Evolutionary conservation across 1,140 invertebrate species (phyloP).

Genomic region (Eumeta japonica): DNA sequence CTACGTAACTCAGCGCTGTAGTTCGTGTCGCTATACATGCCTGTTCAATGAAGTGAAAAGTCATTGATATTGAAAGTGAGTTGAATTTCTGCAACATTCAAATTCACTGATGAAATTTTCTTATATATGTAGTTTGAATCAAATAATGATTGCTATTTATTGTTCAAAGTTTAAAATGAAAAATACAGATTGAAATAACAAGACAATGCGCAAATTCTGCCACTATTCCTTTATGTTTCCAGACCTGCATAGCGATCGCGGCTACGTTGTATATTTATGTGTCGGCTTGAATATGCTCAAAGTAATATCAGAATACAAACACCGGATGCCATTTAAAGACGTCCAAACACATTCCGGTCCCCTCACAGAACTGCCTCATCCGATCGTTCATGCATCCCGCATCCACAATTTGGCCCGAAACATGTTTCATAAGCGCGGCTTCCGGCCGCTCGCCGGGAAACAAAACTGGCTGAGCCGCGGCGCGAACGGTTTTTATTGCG

Average conservation of each 20-base stretch:
- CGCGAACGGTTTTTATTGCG: constrained; percentile 11
- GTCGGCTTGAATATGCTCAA: too few relatives aligned
- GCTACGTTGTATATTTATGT: too few relatives aligned
- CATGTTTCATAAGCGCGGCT: constrained; percentile 19
- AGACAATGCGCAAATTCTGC: too few relatives aligned
- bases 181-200: constrained; percentile 4
- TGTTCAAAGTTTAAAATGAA: not conserved
- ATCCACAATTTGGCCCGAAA: constrained; percentile 18
- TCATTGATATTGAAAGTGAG: not conserved
- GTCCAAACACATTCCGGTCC: constrained; percentile 4
- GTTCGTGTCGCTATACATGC: too few relatives aligned
- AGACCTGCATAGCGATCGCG: too few relatives aligned
- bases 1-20: too few relatives aligned
- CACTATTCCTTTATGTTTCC: too few relatives aligned
- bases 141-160: not conserved
- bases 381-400: constrained; percentile 9
- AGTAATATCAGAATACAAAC: constrained; percentile 5
- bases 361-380: not conserved
- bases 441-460: constrained; percentile 12
- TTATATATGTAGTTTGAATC: not conserved
- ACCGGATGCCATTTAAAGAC: constrained; percentile 2
- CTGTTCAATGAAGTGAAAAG: too few relatives aligned
- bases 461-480: constrained; percentile 17
- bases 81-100: constrained; percentile 1
- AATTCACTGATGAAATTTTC: not conserved